Conservation (phyloP, 2,797 vertebrate species). For the Etheostoma perlongum region DNA sequence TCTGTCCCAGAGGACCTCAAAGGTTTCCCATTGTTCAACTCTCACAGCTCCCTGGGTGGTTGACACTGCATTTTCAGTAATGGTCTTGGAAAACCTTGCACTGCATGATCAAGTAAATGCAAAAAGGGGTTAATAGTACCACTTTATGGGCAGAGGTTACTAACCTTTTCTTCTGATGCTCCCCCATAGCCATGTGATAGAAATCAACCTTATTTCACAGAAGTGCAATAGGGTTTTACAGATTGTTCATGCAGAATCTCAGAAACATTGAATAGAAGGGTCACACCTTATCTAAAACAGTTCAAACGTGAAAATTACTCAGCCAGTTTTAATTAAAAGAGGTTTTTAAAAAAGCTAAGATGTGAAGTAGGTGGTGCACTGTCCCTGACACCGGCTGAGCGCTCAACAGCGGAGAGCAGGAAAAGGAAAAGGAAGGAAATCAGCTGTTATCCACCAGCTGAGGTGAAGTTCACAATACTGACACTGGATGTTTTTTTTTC, state of each 20-base stretch:
- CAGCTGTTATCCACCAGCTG: conserved; percentile 10
- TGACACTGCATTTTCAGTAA: conserved; percentile 47
- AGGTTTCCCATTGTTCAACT: conserved; percentile 61
- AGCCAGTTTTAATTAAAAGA: too few relatives aligned
- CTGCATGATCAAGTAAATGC: conserved; percentile 5
- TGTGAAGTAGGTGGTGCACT: neutral
- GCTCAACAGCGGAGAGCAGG: neutral
- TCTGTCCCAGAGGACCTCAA: conserved; percentile 54
- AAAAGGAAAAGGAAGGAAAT: conserved; percentile 26
- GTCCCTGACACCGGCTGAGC: conserved; percentile 1
- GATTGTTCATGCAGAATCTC: neutral
- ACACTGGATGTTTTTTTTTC: conserved; percentile 30
- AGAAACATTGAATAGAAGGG: neutral
- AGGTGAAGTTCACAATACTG: conserved; percentile 20
- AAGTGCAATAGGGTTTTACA: neutral
- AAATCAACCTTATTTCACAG: conserved; percentile 5
- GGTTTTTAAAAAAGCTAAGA: neutral
- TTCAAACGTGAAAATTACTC: too few relatives aligned
- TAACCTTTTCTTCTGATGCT: neutral
- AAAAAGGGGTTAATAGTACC: conserved; percentile 30
- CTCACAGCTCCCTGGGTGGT: conserved; percentile 30
- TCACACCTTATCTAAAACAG: neutral
- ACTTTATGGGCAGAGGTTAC: neutral
- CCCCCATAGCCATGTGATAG: neutral
- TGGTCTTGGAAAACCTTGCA: neutral